Percentiles rank a stretch among this genome's conserved stretches.
Conservation (phyloP, 2,113 vertebrate species). For the Rhea pennata region DNA sequence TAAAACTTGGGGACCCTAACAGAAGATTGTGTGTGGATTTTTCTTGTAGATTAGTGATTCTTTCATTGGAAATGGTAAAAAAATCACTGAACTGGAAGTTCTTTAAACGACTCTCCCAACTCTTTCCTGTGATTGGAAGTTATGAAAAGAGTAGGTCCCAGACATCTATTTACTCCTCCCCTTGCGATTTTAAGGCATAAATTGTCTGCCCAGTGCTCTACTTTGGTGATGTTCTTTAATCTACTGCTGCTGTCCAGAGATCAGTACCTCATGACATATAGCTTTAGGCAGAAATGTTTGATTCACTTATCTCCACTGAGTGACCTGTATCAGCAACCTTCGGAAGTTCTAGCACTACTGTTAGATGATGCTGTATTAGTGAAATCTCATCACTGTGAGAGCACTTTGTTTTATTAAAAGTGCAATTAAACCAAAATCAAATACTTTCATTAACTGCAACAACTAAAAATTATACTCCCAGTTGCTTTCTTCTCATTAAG, state of each 20-base stretch:
- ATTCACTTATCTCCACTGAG: not conserved
- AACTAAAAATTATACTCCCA: slow-evolving; percentile 66
- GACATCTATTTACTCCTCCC: not conserved
- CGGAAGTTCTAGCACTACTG: slow-evolving; percentile 16
- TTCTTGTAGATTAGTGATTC: not conserved
- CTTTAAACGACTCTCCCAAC: not conserved
- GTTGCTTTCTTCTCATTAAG: slow-evolving; percentile 68
- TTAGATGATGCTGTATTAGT: slow-evolving; percentile 37
- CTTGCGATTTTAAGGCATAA: not conserved
- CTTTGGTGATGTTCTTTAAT: not conserved
- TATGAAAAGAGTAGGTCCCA: not conserved
- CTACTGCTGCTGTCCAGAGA: not conserved
- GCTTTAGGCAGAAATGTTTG: not conserved
- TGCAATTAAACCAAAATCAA: slow-evolving; percentile 76
- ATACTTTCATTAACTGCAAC: slow-evolving; percentile 69
- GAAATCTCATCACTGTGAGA: slow-evolving; percentile 66
- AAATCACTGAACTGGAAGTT: not conserved
- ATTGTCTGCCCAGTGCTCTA: not conserved
- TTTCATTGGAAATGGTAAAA: not conserved
- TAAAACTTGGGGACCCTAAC: not conserved
- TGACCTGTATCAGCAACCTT: not conserved
- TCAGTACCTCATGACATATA: not conserved
- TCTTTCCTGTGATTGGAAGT: rapidly evolving
- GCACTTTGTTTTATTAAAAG: slow-evolving; percentile 73
- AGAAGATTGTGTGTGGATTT: not conserved